Conservation (phyloP, 2,888 invertebrate species). For the Volucella inanis region DNA sequence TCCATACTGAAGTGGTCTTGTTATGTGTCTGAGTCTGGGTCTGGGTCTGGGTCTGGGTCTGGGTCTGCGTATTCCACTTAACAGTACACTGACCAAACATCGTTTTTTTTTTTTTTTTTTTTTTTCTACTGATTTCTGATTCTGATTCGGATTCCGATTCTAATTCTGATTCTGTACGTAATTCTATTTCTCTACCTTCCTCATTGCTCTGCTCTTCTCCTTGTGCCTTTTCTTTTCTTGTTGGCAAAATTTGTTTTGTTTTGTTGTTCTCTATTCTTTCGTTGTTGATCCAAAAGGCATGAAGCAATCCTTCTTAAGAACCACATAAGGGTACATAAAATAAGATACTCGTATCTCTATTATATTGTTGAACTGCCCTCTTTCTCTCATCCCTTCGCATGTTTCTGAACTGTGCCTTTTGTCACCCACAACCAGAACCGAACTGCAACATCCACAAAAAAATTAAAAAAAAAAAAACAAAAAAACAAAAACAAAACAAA, state of each 20-base stretch:
- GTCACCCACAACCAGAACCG: slow-evolving; percentile 1
- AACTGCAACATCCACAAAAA: background rate
- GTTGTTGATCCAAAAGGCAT: slow-evolving; percentile 69
- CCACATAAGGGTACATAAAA: slow-evolving; percentile 73
- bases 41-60: background rate
- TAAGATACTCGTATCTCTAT: slow-evolving; percentile 67
- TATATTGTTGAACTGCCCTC: slow-evolving; percentile 61
- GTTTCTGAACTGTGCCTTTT: slow-evolving; percentile 14
- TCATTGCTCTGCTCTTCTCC: background rate
- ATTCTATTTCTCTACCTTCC: slow-evolving; percentile 32
- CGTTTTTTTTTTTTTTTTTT: background rate
- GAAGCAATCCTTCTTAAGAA: slow-evolving; percentile 70
- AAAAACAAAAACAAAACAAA: slow-evolving; percentile 28
- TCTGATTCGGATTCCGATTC: slow-evolving; percentile 20
- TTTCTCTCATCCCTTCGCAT: background rate
- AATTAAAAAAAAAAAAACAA: slow-evolving; percentile 4
- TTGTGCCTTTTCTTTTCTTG: slow-evolving; percentile 40
- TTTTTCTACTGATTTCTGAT: slow-evolving; percentile 60
- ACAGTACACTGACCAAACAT: slow-evolving; percentile 35
- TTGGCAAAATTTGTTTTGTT: slow-evolving; percentile 19
- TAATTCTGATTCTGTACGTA: slow-evolving; percentile 49
- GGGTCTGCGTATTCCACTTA: background rate
- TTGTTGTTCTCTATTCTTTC: slow-evolving; percentile 37
- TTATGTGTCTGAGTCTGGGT: slow-evolving; percentile 1
- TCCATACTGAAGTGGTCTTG: slow-evolving; percentile 27